Evolutionary conservation across 2,113 vertebrate species (phyloP), one percentile per base, ranked within the genome.

Genomic region (Struthio camelus): DNA sequence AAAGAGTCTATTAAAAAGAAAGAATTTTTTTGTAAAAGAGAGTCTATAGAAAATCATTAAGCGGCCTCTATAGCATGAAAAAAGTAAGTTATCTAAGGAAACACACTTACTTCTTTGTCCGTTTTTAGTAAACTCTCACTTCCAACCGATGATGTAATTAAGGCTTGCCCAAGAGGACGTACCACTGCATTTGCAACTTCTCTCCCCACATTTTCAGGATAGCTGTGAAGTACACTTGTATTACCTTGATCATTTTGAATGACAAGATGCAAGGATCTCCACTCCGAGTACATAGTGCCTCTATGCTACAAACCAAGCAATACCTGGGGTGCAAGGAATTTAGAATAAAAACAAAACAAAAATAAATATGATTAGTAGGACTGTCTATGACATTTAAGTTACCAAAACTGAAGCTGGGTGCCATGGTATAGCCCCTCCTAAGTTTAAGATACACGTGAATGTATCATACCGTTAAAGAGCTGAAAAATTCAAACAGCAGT

Each of bases 111-210:
- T 98, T 99, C 99, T 98, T 99, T 99, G 97, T 99, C 99, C 19
- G 99, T 99, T 98, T 99, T 99, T 64, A 99, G 98, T 91, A 99
- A 98, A 98, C 99, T 99, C 94, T 99, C 99, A 28, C 97, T 98
- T 83, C 97, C 98, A 90, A 97, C 89, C 14, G 98, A 98, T 11
- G 99, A 97, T 13, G 98, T 96, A 96, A 98, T 98, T 67, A 99
- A 98, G 30, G 98, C 98, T 66, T 98, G 99, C 62, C 99, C 99
- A 64, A 99, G 98, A 30, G 99, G 99, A 92, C 99, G 99, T 80
- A 99, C 99, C 96, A 99, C 99, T 4, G 99, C 98, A 85, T 99
- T 99, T 32, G 99, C 99, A 96, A 99, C 99, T 84, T 99, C 99
- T 50, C 98, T 99, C 50, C 99, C 99, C 97, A 99, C 99, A 0